Base-by-base conservation (phyloP, 53 echinoderm and acorn worm genomes). In the Stichopus horrens region DNA sequence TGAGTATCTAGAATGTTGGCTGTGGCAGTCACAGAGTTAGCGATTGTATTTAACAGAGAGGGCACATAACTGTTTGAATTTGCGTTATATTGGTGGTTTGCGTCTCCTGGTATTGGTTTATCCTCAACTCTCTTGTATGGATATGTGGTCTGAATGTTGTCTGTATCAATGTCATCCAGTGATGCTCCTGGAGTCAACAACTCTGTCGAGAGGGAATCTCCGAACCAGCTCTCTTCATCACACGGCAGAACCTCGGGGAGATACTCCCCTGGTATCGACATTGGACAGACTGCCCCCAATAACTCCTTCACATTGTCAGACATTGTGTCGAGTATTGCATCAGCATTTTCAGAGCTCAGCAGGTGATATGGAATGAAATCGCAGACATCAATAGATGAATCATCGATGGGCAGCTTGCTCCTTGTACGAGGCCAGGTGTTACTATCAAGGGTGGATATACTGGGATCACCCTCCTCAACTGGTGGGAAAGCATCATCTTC, bases 301-400 rank as follows among this genome's bases (percentile, higher is more conserved):
- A 87, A 68, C 57, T 87, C 87, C 57, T 58, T 83, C 83, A 83
- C 59, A 55, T 87, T 58, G 7, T 54, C 87, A 2, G 87, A 74
- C 56, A 74, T 58, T 3, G 75, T 74, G 18, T 54, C 57, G 6
- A 74, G 58, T 58, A 86, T 66, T 23, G 21, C 86, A 5, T 54
- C 74, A 53, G 87, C 87, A 74, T 54, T 74, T 19, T 87, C 87
- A 14, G 87, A 74, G 11, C 14, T 74, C 4, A 87, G 75, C 8
- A 87, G 75, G 37, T 87, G 87, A 57, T 87, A 87, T 0, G 87
- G 87, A 73, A 87, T 87, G 74, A 87, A 87, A 75, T 75, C 75
- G 19, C 55, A 87, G 74, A 87, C 75, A 23, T 87, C 87, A 16
- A 87, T 54, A 14, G 74, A 57, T 8, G 54, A 9, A 54, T 87